phyloP scores from a whole-genome alignment of 2,888 invertebrate species.

The Trichogramma evanescens region DNA sequence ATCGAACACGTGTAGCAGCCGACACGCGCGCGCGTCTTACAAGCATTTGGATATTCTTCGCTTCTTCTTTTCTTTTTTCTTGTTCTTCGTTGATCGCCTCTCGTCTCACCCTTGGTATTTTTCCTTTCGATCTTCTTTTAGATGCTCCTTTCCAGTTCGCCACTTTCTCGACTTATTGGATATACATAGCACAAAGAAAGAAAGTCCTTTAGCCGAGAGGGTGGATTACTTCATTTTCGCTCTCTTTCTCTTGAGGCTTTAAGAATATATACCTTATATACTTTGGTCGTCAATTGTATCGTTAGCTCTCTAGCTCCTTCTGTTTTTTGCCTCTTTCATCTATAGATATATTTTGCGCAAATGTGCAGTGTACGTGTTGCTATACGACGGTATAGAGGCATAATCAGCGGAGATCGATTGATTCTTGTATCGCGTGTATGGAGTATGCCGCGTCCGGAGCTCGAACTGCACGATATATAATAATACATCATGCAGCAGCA shows the following conservation, averaged over 20 bases:
- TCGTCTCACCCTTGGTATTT: conserved; percentile 14
- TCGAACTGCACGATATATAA: not conserved
- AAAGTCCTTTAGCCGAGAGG: conserved; percentile 3
- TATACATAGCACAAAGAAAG: conserved; percentile 1
- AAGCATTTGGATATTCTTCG: conserved; percentile 16
- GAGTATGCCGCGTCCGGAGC: not conserved
- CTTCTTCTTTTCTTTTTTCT: conserved; percentile 15
- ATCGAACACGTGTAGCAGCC: conserved; percentile 19
- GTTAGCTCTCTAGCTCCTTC: no score
- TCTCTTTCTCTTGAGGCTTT: no score
- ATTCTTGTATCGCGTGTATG: conserved; percentile 6
- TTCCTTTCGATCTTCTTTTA: not conserved
- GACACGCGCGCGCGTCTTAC: conserved; percentile 5
- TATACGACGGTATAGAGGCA: no score
- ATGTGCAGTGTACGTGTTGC: no score
- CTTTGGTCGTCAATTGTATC: no score
- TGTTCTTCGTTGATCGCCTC: conserved; percentile 12
- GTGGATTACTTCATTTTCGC: conserved; percentile 8
- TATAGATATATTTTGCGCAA: no score
- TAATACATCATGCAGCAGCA: not conserved
- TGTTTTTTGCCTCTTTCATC: no score
- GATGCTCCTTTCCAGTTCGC: conserved; percentile 12
- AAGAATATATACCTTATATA: no score
- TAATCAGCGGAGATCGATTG: not conserved
- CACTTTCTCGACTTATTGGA: conserved; percentile 4